Evolutionary conservation across 2,113 vertebrate genomes (phyloP), one percentile per base, ranked within the genome.

Genomic region (Xiphias gladius): DNA sequence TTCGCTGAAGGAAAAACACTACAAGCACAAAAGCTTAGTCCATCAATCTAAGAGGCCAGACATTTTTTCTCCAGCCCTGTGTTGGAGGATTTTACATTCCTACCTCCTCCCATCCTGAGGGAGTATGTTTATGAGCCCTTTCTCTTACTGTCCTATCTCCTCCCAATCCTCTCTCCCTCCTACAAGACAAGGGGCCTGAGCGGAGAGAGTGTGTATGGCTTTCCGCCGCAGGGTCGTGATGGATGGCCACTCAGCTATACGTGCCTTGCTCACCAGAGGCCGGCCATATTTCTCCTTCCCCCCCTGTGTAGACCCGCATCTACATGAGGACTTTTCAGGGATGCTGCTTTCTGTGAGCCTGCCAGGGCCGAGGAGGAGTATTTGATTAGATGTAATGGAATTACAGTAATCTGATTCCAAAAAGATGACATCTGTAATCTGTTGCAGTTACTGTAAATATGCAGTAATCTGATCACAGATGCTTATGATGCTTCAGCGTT

Each of bases 381-480:
- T 93, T 89, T 88, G 88, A 93, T 94, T 93, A 90, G 54, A 46
- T 81, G 84, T 92, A 93, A 93, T 91, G 76, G 76, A 90, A 92
- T 93, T 92, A 90, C 32, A 77, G 81, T 92, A 89, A 94, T 93
- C 79, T 77, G 83, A 92, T 92, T 94, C 82, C 77, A 86, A 90
- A 92, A 92, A 87, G 81, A 92, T 80, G 84, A 85, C 87, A 91
- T 91, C 81, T 89, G 86, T 92, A 93, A 94, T 94, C 89, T 87
- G 85, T 92, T 90, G 90, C 72, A 90, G 86, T 92, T 88, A 91
- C 92, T 94, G 93, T 94, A 93, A 94, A 92, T 91, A 91, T 81
- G 82, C 71, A 59, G 86, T 85, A 90, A 94, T 92, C 76, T 82
- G 73, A 93, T 93, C 74, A 86, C 73, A 46, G 68, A 90, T 89